Base-by-base conservation (phyloP, 1,140 invertebrate genomes). In the Drosophila watanabei region DNA sequence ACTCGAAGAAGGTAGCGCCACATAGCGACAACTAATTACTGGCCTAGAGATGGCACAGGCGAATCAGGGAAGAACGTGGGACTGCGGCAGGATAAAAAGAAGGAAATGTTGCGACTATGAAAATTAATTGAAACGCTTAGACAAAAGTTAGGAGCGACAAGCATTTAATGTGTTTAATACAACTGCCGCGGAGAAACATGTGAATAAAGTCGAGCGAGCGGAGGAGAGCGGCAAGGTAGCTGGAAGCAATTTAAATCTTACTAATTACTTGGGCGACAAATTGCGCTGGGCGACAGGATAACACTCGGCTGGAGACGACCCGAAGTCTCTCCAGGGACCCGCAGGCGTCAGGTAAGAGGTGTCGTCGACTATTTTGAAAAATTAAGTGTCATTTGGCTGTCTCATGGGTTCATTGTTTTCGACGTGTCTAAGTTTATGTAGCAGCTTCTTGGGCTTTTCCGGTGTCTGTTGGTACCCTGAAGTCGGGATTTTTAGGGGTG, bases 191-290 rank as follows among this genome's bases (percentile, higher is more conserved):
- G 51, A 41, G 30, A 9, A 56, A 46, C n/a, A 39, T 32, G 30
- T 41, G 30, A 52, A 61, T 18, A 33, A 57, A 10, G 51, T 33
- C 33, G 33, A 24, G 39, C 30, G 39, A 49, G 57, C 28, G 16
- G 20, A 33, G 63, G 45, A 32, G 16, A 32, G 8, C 41, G 63
- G 20, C 39, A 45, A 48, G 62, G 80, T 58, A 80, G 72, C 69
- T 75, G 75, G 80, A 92, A 87, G 82, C 82, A 91, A 91, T 92
- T 92, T 92, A 92, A 92, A 92, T 92, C 91, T 92, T 89, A 87
- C 91, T 92, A 92, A 92, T 92, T 92, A 92, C 91, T 91, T 83
- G 73, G 80, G 91, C 92, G 91, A 92, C 91, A 92, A 92, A 92
- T 92, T 92, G 86, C 88, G 68, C 79, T 59, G 59, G 41, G 48